Conservation (phyloP, 2,888 invertebrate species). For the Parnassius apollo region DNA sequence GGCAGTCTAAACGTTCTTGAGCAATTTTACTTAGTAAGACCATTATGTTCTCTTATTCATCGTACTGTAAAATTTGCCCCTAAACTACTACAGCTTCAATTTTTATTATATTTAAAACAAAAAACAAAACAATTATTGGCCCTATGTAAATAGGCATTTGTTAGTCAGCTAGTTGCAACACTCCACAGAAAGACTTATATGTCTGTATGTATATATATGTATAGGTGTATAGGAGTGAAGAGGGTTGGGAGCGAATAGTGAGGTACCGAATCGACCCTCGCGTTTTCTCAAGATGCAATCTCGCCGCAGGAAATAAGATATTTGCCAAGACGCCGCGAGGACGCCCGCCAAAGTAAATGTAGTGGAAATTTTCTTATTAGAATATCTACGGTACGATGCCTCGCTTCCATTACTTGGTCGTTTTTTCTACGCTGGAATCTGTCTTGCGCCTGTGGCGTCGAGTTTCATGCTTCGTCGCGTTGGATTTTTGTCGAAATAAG, state of each 20-base stretch:
- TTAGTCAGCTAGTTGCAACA: constrained; percentile 3
- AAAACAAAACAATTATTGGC: no score
- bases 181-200: constrained; percentile 31
- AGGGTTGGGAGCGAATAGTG: constrained; percentile 67
- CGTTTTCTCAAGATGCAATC: constrained; percentile 82
- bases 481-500: constrained; percentile 34
- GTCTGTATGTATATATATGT: constrained; percentile 38
- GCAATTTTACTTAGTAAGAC: no score
- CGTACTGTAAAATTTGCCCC: no score
- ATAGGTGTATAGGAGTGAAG: constrained; percentile 28
- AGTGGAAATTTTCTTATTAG: constrained; percentile 83
- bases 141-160: background rate
- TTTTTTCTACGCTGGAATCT: constrained; percentile 75
- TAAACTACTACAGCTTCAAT: no score
- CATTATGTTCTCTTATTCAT: no score
- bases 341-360: constrained; percentile 79
- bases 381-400: constrained; percentile 80
- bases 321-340: constrained; percentile 81
- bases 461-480: constrained; percentile 61
- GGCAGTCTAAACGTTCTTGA: no score
- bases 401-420: constrained; percentile 64
- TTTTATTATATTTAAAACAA: no score
- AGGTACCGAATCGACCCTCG: constrained; percentile 72
- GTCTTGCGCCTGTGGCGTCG: constrained; percentile 49
- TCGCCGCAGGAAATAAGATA: constrained; percentile 82